Percentiles rank a stretch among this genome's conserved stretches.
Evolutionary conservation across 2,113 vertebrate species (phyloP).

Genomic region (Otis tarda): DNA sequence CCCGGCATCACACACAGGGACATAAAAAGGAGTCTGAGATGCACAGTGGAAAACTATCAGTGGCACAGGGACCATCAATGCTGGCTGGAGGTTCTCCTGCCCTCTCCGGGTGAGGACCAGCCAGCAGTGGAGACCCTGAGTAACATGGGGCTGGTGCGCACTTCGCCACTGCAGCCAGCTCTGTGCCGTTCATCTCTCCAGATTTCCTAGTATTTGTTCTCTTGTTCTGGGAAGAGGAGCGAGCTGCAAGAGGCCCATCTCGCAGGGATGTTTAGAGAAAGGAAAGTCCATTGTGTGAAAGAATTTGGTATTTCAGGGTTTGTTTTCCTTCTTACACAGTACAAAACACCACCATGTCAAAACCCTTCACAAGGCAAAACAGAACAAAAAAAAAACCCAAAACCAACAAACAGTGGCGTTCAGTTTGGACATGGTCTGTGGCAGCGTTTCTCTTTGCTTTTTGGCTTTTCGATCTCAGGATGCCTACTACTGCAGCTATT

Average conservation of each 20-base stretch:
- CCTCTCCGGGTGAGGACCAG: background rate
- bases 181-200: background rate
- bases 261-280: conserved; percentile 38
- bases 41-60: background rate
- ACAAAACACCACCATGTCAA: conserved; percentile 30
- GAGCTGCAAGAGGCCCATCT: conserved; percentile 55
- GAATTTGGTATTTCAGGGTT: conserved; percentile 46
- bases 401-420: background rate
- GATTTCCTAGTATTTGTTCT: conserved; percentile 40
- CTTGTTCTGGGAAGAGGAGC: conserved; percentile 36
- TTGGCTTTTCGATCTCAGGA: background rate
- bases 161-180: background rate
- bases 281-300: conserved; percentile 50
- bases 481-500: background rate
- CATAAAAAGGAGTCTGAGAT: background rate
- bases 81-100: background rate
- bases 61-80: background rate
- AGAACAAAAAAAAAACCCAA: background rate
- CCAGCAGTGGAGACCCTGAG: background rate
- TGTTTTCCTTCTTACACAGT: conserved; percentile 48
- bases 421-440: background rate
- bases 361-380: background rate
- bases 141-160: background rate
- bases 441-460: background rate
- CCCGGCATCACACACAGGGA: fast-evolving